phyloP scores from a whole-genome alignment of 2,113 vertebrate genomes.

The Melanerpes aurifrons region DNA sequence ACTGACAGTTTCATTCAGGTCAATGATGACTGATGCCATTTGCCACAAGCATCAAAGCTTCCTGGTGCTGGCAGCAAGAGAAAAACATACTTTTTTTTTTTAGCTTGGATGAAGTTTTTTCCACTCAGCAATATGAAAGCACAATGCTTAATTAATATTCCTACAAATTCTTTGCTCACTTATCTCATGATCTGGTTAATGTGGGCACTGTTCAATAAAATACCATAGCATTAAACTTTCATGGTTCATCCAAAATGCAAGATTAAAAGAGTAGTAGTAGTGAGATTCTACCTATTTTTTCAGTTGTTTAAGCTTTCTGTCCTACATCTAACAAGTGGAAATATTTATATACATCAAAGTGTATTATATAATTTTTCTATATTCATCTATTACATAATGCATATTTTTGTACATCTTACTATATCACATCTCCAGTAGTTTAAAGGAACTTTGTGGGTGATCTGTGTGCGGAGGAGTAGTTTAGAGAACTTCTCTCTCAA shows the following conservation, averaged over 20 bases:
- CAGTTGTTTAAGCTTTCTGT: neutral
- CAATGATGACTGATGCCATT: slow-evolving; percentile 1
- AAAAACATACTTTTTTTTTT: neutral
- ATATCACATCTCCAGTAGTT: neutral
- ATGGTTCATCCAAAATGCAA: neutral
- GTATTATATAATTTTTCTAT: neutral
- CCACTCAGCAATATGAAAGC: neutral
- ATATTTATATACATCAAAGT: neutral
- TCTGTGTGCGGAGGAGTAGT: neutral
- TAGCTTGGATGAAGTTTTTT: neutral
- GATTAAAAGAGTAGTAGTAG: neutral
- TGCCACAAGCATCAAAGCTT: neutral
- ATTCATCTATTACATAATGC: neutral
- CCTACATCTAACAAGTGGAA: neutral
- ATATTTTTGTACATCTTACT: neutral
- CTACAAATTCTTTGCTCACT: neutral
- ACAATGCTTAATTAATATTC: neutral
- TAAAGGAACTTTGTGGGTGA: neutral
- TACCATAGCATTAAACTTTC: neutral
- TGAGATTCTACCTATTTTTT: neutral
- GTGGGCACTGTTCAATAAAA: neutral
- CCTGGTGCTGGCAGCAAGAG: neutral
- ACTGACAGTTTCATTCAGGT: slow-evolving; percentile 22
- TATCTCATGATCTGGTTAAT: neutral
- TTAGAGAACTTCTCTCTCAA: neutral